phyloP scores from a whole-genome alignment of 2,888 invertebrate species.

The Leptogaster cylindrica region DNA sequence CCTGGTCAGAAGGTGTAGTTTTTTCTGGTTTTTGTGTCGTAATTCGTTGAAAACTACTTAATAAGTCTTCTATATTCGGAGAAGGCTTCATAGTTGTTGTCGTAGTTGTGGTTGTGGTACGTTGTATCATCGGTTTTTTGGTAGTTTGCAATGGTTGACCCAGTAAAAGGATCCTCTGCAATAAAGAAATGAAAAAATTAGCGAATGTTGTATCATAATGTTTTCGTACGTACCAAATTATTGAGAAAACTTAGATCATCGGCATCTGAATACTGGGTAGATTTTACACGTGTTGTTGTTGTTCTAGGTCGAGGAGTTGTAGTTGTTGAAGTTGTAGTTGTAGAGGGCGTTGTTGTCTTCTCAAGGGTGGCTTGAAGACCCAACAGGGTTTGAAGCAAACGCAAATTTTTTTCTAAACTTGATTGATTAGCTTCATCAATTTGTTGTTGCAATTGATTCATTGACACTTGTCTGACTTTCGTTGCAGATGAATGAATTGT shows the following conservation, averaged over 20 bases:
- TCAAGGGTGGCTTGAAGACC: constrained; percentile 42
- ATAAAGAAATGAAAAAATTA: background rate
- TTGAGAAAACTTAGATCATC: constrained; percentile 69
- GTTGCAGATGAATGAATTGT: constrained; percentile 1
- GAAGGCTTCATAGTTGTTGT: constrained; percentile 23
- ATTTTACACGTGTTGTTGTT: constrained; percentile 36
- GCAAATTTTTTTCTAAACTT: constrained; percentile 44
- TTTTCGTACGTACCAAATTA: constrained; percentile 64
- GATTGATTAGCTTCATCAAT: constrained; percentile 21
- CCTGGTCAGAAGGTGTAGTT: constrained; percentile 63
- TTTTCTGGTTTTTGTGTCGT: constrained; percentile 58
- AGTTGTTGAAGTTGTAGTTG: constrained; percentile 42
- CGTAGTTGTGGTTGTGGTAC: constrained; percentile 45
- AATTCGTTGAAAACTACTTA: constrained; percentile 53
- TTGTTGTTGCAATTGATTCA: constrained; percentile 48
- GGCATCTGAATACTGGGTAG: constrained; percentile 61
- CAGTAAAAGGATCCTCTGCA: constrained; percentile 2
- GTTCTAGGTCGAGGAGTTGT: constrained; percentile 35
- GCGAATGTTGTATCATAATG: background rate
- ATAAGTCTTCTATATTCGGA: constrained; percentile 25
- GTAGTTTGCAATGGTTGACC: constrained; percentile 7
- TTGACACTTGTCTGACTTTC: constrained; percentile 29
- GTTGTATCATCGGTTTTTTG: constrained; percentile 32
- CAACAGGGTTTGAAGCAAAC: constrained; percentile 47
- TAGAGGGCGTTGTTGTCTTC: background rate